Evolutionary conservation across 2,888 invertebrate species (phyloP), one percentile per base, ranked within the genome.

Genomic region (Arenicola marina): DNA sequence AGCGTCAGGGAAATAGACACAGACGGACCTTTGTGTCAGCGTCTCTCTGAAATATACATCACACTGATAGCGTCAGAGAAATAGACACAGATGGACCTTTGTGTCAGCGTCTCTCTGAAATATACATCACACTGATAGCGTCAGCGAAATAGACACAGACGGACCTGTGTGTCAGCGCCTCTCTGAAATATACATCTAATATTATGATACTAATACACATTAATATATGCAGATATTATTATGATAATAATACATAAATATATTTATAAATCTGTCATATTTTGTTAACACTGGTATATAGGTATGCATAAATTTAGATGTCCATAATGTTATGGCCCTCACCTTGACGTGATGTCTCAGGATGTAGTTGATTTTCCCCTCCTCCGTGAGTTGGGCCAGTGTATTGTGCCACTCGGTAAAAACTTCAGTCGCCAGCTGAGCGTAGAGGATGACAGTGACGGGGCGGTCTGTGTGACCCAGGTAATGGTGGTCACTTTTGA

Each of bases 271-370:
- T 18, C 38, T 15, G 11, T 38, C 11, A 38, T 15, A 15, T 11
- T 38, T 11, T 11, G 18, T 38, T 38, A 38, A 38, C 11, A 15
- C 38, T 15, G 38, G 11, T 15, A 38, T 38, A 38, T 38, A 38
- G 18, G 11, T 15, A 11, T 15, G 38, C 18, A 38, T 18, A 38
- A 11, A 38, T 38, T 15, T 38, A 38, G 38, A n/a, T 38, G 38
- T 11, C 38, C 38, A 38, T 38, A 11, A 38, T 18, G 18, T 15
- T 38, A 18, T 18, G 18, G 38, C 18, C 38, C 38, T 24, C 24
- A 91, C 91, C 87, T 90, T 89, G 0, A 93, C 86, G 85, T 89
- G 93, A 87, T 97, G 95, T 45, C 99, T 87, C 46, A 95, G 86
- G 61, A 96, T 87, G 85, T 97, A 98, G 80, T 91, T 90, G 7